Conservation (phyloP, 1,140 invertebrate species). For the Bombyx mori region DNA sequence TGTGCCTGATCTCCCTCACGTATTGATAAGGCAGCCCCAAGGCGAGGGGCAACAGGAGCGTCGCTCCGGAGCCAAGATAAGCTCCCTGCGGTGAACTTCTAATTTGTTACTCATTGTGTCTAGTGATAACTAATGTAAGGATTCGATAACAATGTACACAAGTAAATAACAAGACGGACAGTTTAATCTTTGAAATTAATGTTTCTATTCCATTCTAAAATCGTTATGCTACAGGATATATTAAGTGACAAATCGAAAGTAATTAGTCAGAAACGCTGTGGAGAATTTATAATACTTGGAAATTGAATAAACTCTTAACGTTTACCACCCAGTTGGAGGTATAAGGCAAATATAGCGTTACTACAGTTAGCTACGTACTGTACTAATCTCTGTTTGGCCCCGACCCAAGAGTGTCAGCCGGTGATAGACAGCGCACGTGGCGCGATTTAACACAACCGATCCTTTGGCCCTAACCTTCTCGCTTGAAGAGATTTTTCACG, state of each 20-base stretch:
- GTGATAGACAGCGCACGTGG: conserved; percentile 62
- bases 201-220: not conserved
- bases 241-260: too few species aligned
- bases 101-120: conserved; percentile 30
- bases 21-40: conserved; percentile 3
- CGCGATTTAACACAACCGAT: conserved; percentile 40
- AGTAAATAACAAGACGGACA: too few species aligned
- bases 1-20: not conserved
- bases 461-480: conserved; percentile 27
- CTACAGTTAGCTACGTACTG: conserved; percentile 1
- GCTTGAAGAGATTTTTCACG: conserved; percentile 53
- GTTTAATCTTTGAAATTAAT: not conserved
- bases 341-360: too few species aligned
- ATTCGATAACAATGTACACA: conserved; percentile 12
- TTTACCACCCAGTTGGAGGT: too few species aligned
- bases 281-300: too few species aligned
- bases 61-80: conserved; percentile 13
- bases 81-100: conserved; percentile 21
- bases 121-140: conserved; percentile 20
- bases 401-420: conserved; percentile 56
- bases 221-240: not conserved
- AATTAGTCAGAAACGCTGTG: too few species aligned
- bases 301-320: too few species aligned
- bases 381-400: conserved; percentile 52
- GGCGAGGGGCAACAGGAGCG: conserved; percentile 7